These are phyloP conservation scores for Episyrphus balteatus DNA, from an alignment of 1,140 invertebrate genomes.

Conservation along the genomic window DNA sequence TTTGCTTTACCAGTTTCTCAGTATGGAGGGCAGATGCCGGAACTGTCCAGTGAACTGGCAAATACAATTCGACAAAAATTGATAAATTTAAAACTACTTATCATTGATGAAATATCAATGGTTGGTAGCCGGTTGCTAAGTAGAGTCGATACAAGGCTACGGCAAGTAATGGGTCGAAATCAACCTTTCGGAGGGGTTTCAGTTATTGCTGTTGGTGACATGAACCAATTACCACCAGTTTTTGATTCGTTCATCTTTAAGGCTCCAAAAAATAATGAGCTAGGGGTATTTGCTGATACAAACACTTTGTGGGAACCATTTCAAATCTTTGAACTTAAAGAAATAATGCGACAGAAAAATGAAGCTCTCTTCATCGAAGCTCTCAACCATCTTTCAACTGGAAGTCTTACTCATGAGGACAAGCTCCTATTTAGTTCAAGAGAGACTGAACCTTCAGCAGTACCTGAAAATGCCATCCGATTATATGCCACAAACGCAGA, in stretches of 20 bases:
- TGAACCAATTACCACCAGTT: slow-evolving; percentile 9
- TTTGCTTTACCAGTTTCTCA: slow-evolving; percentile 19
- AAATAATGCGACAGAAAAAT: slow-evolving; percentile 17
- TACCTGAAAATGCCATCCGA: not conserved
- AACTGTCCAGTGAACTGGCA: slow-evolving; percentile 4
- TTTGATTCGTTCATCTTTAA: slow-evolving; percentile 4
- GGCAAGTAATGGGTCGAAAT: slow-evolving; percentile 17
- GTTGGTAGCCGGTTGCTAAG: slow-evolving; percentile 15
- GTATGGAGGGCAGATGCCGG: slow-evolving; percentile 1
- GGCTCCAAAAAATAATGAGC: not conserved
- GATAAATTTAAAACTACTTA: no score
- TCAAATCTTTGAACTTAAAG: slow-evolving; percentile 7
- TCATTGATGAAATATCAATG: no score
- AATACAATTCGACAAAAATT: slow-evolving; percentile 6
- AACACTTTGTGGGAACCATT: slow-evolving; percentile 6
- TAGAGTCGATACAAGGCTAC: no score
- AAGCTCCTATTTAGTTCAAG: not conserved
- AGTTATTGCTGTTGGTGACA: slow-evolving; percentile 8
- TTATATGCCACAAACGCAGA: not conserved
- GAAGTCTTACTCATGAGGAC: not conserved
- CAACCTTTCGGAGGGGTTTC: slow-evolving; percentile 15
- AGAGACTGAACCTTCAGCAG: not conserved
- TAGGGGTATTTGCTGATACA: not conserved
- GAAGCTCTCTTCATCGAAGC: slow-evolving; percentile 5
- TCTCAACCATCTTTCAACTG: not conserved